Conservation (phyloP, 2,797 vertebrate species). For the Eulemur mongoz region DNA sequence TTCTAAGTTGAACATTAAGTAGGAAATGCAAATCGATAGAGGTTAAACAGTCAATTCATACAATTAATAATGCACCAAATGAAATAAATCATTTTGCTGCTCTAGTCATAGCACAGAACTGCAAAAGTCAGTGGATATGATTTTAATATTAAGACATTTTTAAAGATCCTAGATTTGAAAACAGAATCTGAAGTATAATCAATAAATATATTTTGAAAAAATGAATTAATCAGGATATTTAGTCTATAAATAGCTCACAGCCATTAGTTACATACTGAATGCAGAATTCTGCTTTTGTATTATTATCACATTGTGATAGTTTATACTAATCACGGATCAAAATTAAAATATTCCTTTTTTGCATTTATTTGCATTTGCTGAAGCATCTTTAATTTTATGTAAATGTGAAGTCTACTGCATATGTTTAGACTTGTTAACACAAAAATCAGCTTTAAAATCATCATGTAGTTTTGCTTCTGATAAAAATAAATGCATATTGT, state of each 20-base stretch:
- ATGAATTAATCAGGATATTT: constrained; percentile 71
- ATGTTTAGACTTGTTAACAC: constrained; percentile 80
- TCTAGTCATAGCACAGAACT: constrained; percentile 42
- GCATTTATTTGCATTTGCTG: constrained; percentile 87
- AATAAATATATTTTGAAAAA: constrained; percentile 75
- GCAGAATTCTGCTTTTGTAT: constrained; percentile 83
- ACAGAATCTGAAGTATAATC: constrained; percentile 79
- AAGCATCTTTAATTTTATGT: constrained; percentile 86
- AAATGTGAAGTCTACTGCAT: constrained; percentile 84
- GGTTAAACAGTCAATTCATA: constrained; percentile 65
- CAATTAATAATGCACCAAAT: constrained; percentile 70
- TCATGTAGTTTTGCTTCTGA: constrained; percentile 63
- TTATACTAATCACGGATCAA: constrained; percentile 84
- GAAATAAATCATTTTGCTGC: constrained; percentile 62
- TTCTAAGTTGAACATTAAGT: constrained; percentile 57
- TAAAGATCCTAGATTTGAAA: constrained; percentile 73
- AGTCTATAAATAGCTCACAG: constrained; percentile 83
- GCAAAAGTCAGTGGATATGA: constrained; percentile 48
- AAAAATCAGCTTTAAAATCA: constrained; percentile 80
- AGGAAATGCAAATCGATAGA: constrained; percentile 66
- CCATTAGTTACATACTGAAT: constrained; percentile 78
- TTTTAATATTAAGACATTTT: constrained; percentile 72
- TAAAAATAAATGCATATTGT: constrained; percentile 46
- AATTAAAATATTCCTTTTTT: constrained; percentile 86
- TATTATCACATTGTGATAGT: constrained; percentile 81